A percentile compares a stretch with the other conserved stretches of the same genome.
Conservation (phyloP, 1,140 invertebrate genomes). For the Penaeus vannamei region DNA sequence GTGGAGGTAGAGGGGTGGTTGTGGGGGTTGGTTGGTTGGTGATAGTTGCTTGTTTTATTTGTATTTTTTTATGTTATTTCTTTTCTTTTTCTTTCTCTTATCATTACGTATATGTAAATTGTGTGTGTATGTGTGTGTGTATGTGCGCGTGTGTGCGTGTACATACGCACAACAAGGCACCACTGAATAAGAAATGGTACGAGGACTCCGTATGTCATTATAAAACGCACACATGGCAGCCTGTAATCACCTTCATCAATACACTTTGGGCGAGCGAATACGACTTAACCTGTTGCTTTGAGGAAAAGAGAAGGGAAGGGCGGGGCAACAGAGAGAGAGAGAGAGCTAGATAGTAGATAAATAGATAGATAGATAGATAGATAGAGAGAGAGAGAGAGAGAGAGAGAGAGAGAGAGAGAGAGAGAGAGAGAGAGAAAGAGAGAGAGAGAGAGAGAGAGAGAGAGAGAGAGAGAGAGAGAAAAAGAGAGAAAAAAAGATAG, state of each 20-base stretch:
- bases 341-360: too few relatives aligned
- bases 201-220: too few relatives aligned
- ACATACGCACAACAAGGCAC: neutral
- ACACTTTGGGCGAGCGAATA: neutral
- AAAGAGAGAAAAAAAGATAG: too few relatives aligned
- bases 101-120: too few relatives aligned
- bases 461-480: neutral
- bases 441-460: neutral
- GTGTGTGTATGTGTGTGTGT: too few relatives aligned
- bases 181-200: neutral
- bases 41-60: too few relatives aligned
- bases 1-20: too few relatives aligned
- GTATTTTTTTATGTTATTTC: too few relatives aligned
- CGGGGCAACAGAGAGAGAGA: neutral
- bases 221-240: too few relatives aligned
- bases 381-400: neutral
- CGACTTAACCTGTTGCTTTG: neutral
- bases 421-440: neutral
- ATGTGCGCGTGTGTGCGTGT: conserved; percentile 5
- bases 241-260: neutral
- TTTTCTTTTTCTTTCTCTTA: too few relatives aligned
- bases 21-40: too few relatives aligned
- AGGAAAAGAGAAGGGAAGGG: neutral
- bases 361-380: too few relatives aligned
- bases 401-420: conserved; percentile 7